phyloP scores from a whole-genome alignment of 2,797 vertebrate species.

The Pogonophryne albipinna region DNA sequence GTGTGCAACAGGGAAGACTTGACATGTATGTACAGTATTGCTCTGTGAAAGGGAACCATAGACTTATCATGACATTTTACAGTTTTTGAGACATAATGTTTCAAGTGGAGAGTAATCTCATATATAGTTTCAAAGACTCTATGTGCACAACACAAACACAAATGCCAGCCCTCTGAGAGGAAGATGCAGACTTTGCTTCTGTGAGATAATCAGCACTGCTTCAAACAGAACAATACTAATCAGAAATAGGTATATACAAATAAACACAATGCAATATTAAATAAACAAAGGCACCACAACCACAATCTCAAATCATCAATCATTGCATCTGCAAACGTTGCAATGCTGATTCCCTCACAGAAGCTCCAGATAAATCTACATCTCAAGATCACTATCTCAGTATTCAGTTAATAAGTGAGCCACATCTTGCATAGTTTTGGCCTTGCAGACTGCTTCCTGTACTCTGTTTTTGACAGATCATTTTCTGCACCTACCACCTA shows the following conservation, averaged over 20 bases:
- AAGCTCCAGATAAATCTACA: no score
- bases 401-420: conserved; percentile 38
- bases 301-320: conserved; percentile 1
- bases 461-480: no score
- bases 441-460: neutral
- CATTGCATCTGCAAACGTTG: neutral
- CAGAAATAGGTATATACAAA: neutral
- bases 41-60: no score
- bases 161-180: conserved; percentile 17
- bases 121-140: no score
- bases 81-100: no score
- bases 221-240: conserved; percentile 1
- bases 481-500: no score
- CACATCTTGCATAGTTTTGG: neutral
- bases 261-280: neutral
- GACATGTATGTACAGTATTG: no score
- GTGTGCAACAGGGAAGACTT: no score
- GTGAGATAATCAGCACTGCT: conserved; percentile 66
- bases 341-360: neutral
- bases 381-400: no score
- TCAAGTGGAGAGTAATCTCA: no score
- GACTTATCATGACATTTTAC: no score
- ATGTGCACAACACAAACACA: conserved; percentile 1
- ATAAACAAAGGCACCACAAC: neutral
- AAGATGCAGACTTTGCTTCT: conserved; percentile 43